Conservation (phyloP, 53 echinoderm and acorn worm species). For the Astropecten irregularis region DNA sequence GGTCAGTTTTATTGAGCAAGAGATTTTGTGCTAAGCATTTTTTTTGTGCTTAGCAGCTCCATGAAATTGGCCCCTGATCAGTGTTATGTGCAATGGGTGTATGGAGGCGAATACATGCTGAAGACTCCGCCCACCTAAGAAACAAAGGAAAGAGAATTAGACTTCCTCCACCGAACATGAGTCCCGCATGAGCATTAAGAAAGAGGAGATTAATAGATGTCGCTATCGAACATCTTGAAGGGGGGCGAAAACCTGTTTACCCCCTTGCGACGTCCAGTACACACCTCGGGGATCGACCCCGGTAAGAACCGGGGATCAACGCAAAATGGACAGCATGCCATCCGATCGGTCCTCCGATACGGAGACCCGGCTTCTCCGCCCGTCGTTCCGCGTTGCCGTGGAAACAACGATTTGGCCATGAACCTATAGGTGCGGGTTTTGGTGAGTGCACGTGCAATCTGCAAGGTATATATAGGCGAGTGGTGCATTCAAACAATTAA, state of each 20-base stretch:
- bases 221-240: background rate
- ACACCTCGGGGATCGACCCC: conserved; percentile 20
- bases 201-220: background rate
- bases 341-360: background rate
- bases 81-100: too few relatives aligned
- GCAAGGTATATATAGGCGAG: conserved; percentile 31
- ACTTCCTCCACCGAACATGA: background rate
- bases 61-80: too few relatives aligned
- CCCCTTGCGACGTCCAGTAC: too few relatives aligned
- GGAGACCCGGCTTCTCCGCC: too few relatives aligned
- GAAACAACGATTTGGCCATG: conserved; percentile 18
- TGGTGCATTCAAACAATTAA: conserved; percentile 10
- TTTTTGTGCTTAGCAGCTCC: too few relatives aligned
- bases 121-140: background rate
- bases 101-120: background rate
- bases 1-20: too few relatives aligned
- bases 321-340: conserved; percentile 33
- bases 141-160: background rate
- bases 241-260: background rate
- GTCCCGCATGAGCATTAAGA: background rate
- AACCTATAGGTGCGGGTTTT: conserved; percentile 71
- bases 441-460: conserved; percentile 69
- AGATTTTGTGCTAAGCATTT: too few relatives aligned
- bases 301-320: background rate
- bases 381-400: conserved; percentile 1